These are phyloP conservation scores for Caranx melampygus DNA, from an alignment of 2,113 vertebrate genomes.

Conservation along the genomic window DNA sequence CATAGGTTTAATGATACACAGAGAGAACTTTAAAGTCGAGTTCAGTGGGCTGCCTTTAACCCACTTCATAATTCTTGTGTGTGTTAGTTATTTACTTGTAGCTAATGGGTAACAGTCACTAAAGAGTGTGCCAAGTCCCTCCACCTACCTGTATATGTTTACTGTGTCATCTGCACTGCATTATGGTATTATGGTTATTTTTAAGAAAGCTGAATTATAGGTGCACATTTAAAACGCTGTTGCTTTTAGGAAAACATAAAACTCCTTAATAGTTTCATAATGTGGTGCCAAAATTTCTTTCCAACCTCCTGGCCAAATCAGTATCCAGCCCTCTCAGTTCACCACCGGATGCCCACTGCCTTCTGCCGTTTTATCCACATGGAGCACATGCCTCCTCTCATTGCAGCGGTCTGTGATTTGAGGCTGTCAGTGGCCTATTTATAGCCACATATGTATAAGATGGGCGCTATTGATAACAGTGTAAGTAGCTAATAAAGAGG, in stretches of 20 bases:
- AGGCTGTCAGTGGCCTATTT: conserved; percentile 59
- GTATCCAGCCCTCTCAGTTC: conserved; percentile 56
- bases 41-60: conserved; percentile 25
- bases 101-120: conserved; percentile 37
- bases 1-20: conserved; percentile 50
- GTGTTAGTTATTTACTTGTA: conserved; percentile 24
- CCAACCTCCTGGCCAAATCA: conserved; percentile 34
- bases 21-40: conserved; percentile 26
- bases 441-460: conserved; percentile 60
- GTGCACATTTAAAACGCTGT: conserved; percentile 9
- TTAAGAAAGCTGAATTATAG: neutral
- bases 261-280: conserved; percentile 16
- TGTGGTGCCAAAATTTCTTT: conserved; percentile 31
- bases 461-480: conserved; percentile 46
- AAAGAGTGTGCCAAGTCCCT: conserved; percentile 52
- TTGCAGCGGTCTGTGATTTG: conserved; percentile 47
- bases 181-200: conserved; percentile 12
- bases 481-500: conserved; percentile 45
- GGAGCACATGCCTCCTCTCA: conserved; percentile 49
- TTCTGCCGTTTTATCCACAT: conserved; percentile 53
- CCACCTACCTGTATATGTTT: conserved; percentile 56
- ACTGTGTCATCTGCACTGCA: conserved; percentile 29
- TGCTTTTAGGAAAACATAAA: conserved; percentile 5
- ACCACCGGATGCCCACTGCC: conserved; percentile 44
- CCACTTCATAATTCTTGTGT: conserved; percentile 16